Base-by-base conservation (phyloP, 2,888 invertebrate genomes). In the Crioceris asparagi region DNA sequence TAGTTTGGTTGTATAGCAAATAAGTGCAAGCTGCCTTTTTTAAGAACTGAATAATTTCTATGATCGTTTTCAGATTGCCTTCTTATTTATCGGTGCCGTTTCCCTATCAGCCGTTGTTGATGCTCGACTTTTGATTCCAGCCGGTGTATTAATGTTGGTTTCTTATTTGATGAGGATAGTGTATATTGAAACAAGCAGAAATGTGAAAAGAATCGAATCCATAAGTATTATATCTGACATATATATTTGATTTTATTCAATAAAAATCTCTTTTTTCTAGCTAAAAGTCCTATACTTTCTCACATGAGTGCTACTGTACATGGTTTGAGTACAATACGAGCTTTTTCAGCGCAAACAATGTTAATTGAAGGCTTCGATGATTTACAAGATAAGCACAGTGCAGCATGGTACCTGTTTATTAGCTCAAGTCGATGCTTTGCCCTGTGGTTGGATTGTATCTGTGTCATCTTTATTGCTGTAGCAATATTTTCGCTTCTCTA, bases 211-310 rank as follows among this genome's bases (percentile, higher is more conserved):
- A 47, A 68, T 80, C 2, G 81, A 81, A 57, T 76, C 78, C 47
- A 72, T 75, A 16, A 77, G 79, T 79, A 52, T 70, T 73, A 48
- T 35, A 14, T 12, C 4, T 12, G 1, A 8, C 18, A 21, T 35
- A 21, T 31, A 31, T 15, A 16, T 31, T 29, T 16, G 16, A 29
- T 29, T 3, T 4, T n/a, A 29, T 6, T 29, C 6, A 10, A 29
- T 29, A n/a, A 6, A 8, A n/a, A n/a, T n/a, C n/a, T n/a, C n/a
- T 33, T 27, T 39, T 19, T 57, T 54, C 19, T 60, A 84, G 84
- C 80, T 37, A 74, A 83, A 38, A 84, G 83, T 54, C 86, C 87
- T 1, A 75, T 88, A 2, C 84, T 82, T 56, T 75, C 77, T 2
- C 79, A 86, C 51, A 67, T 86, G 38, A 81, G 77, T 48, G 77